Conservation (phyloP, 2,888 invertebrate genomes). For the Caenorhabditis plicata region DNA sequence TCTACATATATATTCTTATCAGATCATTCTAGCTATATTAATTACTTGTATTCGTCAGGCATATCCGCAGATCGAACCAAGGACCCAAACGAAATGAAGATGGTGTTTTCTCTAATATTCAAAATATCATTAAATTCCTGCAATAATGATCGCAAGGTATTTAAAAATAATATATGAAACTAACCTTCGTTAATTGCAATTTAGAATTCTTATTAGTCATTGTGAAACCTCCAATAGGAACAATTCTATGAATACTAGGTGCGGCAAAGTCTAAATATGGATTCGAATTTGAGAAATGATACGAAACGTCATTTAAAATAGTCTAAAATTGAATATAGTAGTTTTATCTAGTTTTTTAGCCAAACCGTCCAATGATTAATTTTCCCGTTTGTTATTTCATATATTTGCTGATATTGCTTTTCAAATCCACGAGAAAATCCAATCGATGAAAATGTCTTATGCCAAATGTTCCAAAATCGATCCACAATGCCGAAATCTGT, state of each 20-base stretch:
- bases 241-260: slow-evolving; percentile 24
- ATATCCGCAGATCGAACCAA: slow-evolving; percentile 12
- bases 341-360: too few species aligned
- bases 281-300: slow-evolving; percentile 28
- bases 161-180: too few species aligned
- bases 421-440: slow-evolving; percentile 12
- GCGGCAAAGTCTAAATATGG: slow-evolving; percentile 30
- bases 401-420: slow-evolving; percentile 7
- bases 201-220: not conserved
- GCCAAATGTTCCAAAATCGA: slow-evolving; percentile 18
- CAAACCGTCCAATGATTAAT: slow-evolving; percentile 13
- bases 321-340: slow-evolving; percentile 4
- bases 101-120: slow-evolving; percentile 1
- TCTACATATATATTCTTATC: too few species aligned
- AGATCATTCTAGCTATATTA: too few species aligned
- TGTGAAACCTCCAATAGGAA: slow-evolving; percentile 29
- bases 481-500: slow-evolving; percentile 6
- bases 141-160: too few species aligned
- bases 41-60: slow-evolving; percentile 13
- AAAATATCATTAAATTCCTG: slow-evolving; percentile 10
- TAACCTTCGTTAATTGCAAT: not conserved
- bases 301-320: slow-evolving; percentile 20
- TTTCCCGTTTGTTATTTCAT: slow-evolving; percentile 8
- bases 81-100: slow-evolving; percentile 24
- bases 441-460: slow-evolving; percentile 5